phyloP scores from a whole-genome alignment of 2,113 vertebrate species.

The Oncorhynchus kisutch region DNA sequence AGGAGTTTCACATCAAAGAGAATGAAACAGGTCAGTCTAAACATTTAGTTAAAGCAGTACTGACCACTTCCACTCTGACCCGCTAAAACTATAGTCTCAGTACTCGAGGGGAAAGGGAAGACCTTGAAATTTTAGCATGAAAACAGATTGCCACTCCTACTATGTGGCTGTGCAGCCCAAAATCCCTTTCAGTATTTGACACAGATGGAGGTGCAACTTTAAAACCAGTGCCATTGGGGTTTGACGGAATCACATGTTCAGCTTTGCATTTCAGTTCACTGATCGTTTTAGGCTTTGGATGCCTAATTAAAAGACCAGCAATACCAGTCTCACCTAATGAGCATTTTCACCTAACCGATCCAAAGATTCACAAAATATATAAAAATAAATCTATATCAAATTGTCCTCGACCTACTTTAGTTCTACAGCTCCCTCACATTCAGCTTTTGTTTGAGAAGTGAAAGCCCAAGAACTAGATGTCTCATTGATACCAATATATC shows the following conservation, averaged over 20 bases:
- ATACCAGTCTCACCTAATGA: constrained; percentile 41
- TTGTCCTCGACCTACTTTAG: constrained; percentile 57
- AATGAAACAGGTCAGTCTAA: constrained; percentile 26
- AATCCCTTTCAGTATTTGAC: constrained; percentile 70
- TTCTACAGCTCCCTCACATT: constrained; percentile 70
- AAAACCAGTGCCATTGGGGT: constrained; percentile 50
- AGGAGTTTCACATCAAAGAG: constrained; percentile 29
- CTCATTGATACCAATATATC: constrained; percentile 62
- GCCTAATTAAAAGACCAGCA: constrained; percentile 41
- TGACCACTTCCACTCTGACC: constrained; percentile 31
- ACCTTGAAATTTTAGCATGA: constrained; percentile 48
- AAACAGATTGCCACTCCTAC: constrained; percentile 50
- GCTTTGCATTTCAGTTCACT: constrained; percentile 50
- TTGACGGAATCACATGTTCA: constrained; percentile 43
- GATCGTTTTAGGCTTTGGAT: constrained; percentile 48
- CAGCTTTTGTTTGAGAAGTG: constrained; percentile 58
- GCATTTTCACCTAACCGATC: constrained; percentile 81
- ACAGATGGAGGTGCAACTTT: constrained; percentile 68
- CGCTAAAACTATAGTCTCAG: constrained; percentile 49
- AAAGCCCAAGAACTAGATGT: constrained; percentile 58
- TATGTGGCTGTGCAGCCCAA: constrained; percentile 63
- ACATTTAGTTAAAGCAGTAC: neutral
- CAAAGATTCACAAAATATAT: constrained; percentile 75
- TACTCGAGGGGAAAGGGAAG: constrained; percentile 43
- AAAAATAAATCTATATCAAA: constrained; percentile 58